Evolutionary conservation across 2,888 invertebrate species (phyloP).

Genomic region (Clistopyga incitator): DNA sequence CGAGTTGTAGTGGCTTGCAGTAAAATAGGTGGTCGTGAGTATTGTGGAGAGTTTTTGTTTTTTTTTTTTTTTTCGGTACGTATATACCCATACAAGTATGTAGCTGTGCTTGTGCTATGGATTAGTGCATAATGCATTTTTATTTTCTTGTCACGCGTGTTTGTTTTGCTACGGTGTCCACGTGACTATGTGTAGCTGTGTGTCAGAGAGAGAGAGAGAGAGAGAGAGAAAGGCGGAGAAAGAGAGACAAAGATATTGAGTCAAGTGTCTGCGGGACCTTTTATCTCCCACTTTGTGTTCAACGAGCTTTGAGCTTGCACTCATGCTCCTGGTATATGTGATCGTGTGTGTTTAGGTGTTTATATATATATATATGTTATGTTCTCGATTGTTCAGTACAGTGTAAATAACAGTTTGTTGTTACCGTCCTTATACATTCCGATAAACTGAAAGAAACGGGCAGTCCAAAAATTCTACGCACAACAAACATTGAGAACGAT

Average conservation of each 20-base stretch:
- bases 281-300: background rate
- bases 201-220: slow-evolving; percentile 4
- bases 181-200: slow-evolving; percentile 4
- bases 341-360: slow-evolving; percentile 24
- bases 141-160: slow-evolving; percentile 10
- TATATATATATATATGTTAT: too few relatives aligned
- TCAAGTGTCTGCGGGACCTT: background rate
- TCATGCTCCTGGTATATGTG: slow-evolving; percentile 1
- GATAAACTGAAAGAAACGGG: slow-evolving; percentile 65
- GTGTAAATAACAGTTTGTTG: slow-evolving; percentile 23
- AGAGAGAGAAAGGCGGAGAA: too few relatives aligned
- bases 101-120: slow-evolving; percentile 36
- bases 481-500: slow-evolving; percentile 71
- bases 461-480: slow-evolving; percentile 69
- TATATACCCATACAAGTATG: slow-evolving; percentile 16
- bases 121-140: slow-evolving; percentile 44
- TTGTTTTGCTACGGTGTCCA: slow-evolving; percentile 16
- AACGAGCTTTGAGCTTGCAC: slow-evolving; percentile 11
- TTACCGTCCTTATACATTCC: slow-evolving; percentile 61
- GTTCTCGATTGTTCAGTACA: slow-evolving; percentile 30
- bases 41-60: background rate
- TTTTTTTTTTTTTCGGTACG: too few relatives aligned
- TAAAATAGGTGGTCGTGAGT: background rate
- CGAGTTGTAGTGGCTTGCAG: background rate
- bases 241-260: slow-evolving; percentile 12